phyloP scores from a whole-genome alignment of 2,888 invertebrate species.

The Gryllus longicercus region DNA sequence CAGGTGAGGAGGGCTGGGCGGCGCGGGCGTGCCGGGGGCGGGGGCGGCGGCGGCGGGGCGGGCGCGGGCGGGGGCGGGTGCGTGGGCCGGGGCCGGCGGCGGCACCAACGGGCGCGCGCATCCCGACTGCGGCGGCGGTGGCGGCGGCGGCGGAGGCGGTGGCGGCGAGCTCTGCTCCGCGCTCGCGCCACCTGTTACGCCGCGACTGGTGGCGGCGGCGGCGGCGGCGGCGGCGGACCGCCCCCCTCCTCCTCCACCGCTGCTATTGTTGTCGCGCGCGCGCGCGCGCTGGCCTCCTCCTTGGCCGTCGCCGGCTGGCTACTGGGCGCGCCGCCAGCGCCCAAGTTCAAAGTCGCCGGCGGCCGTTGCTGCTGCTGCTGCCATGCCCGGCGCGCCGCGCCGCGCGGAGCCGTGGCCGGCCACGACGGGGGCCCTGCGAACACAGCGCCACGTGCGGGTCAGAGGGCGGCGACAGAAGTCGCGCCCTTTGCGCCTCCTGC shows the following conservation, averaged over 20 bases:
- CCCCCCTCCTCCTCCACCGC: not conserved
- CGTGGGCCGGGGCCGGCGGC: not conserved
- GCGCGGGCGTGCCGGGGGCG: not conserved
- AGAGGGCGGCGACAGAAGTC: not conserved
- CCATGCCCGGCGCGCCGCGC: not conserved
- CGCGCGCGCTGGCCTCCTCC: not conserved
- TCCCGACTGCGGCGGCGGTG: not conserved
- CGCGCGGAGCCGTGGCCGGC: not conserved
- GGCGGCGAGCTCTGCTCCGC: not conserved
- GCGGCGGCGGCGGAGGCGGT: not conserved
- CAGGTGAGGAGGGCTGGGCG: not conserved
- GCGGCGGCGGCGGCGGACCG: not conserved
- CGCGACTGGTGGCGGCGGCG: not conserved
- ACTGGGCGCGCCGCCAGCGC: conserved; percentile 25
- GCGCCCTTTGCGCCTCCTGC: not conserved
- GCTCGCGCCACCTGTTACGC: not conserved
- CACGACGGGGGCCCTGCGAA: not conserved
- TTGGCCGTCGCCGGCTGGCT: not conserved
- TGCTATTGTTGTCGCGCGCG: conserved; percentile 27
- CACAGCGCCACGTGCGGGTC: not conserved
- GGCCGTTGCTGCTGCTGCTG: not conserved
- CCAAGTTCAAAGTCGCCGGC: conserved; percentile 30
- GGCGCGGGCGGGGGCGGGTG: not conserved
- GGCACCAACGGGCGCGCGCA: not conserved
- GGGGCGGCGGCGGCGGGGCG: not conserved